These are phyloP conservation scores for Psylliodes chrysocephalus DNA, from an alignment of 2,888 invertebrate genomes.

Conservation along the genomic window DNA sequence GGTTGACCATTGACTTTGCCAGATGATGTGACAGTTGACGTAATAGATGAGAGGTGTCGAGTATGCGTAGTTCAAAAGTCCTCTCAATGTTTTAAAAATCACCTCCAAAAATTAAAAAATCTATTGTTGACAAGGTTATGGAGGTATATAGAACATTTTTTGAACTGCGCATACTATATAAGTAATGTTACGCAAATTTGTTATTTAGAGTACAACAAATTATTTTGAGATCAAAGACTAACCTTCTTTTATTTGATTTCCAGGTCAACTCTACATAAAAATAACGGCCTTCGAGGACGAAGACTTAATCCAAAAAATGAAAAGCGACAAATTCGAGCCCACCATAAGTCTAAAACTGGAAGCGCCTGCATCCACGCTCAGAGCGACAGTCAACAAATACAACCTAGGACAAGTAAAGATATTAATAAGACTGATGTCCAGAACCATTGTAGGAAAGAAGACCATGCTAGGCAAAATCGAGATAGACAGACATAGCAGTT, in stretches of 20 bases:
- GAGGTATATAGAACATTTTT: too few relatives aligned
- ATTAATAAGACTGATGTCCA: slow-evolving; percentile 73
- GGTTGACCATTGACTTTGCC: too few relatives aligned
- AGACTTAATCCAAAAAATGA: slow-evolving; percentile 70
- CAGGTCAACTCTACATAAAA: slow-evolving; percentile 80
- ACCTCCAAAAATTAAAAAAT: too few relatives aligned
- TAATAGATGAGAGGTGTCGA: too few relatives aligned
- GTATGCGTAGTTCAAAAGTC: too few relatives aligned
- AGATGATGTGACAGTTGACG: too few relatives aligned
- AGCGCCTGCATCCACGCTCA: slow-evolving; percentile 72
- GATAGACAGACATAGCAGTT: slow-evolving; percentile 72
- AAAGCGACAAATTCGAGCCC: slow-evolving; percentile 78
- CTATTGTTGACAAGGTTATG: too few relatives aligned
- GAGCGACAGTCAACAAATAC: slow-evolving; percentile 72
- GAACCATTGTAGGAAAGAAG: slow-evolving; percentile 76
- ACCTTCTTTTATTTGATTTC: slow-evolving; percentile 41
- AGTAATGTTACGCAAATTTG: too few relatives aligned
- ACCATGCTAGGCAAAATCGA: slow-evolving; percentile 74
- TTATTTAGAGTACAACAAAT: too few relatives aligned
- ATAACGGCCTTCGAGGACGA: slow-evolving; percentile 76
- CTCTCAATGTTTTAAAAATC: too few relatives aligned
- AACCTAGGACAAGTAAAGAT: slow-evolving; percentile 73
- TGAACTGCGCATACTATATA: too few relatives aligned
- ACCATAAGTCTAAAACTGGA: slow-evolving; percentile 83
- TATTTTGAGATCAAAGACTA: too few relatives aligned